Base-by-base conservation (phyloP, 2,113 vertebrate genomes). In the Elaphurus davidianus region DNA sequence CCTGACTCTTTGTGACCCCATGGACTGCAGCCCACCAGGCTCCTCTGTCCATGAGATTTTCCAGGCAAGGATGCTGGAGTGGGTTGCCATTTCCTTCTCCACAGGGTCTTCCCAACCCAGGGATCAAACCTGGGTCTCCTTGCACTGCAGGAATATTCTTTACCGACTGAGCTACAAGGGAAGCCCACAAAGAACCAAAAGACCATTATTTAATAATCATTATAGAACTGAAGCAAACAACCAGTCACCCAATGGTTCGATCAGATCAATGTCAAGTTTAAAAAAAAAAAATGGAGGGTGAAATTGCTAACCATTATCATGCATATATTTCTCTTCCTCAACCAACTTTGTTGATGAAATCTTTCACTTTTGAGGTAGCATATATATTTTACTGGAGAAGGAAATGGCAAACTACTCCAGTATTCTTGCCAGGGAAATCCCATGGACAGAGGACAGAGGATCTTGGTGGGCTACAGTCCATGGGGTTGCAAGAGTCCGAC, bases 201-300 rank as follows among this genome's bases (percentile, higher is more conserved):
- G 28, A 40, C 54, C 36, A 74, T 94, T 91, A 13, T 95, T 86
- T 90, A 90, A 97, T 83, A 94, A 52, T 59, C 36, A n/a, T 55
- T 4, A 33, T 6, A 30, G 36, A 40, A 71, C 12, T 50, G 30
- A 88, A 86, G 36, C 78, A 83, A 86, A 85, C 43, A 90, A 78
- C 67, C 7, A 54, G 5, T 47, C 30, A 79, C 40, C 15, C 81
- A 45, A 81, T 67, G 33, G 19, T 85, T 92, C 9, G 30, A 21
- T 71, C 36, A 81, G 54, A 50, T 94, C 90, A 92, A 27, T 40
- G 17, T 23, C 27, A 79, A 52, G 4, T 52, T 14, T 27, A 74
- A 74, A 76, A 25, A 33, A 50, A 57, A 40, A 40, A 40, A 40
- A 10, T 8, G 28, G 4, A 7, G 14, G 4, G 11, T 19, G 7